These are phyloP conservation scores for Lepidonotus clava DNA, from an alignment of 2,888 invertebrate genomes.

Conservation along the genomic window DNA sequence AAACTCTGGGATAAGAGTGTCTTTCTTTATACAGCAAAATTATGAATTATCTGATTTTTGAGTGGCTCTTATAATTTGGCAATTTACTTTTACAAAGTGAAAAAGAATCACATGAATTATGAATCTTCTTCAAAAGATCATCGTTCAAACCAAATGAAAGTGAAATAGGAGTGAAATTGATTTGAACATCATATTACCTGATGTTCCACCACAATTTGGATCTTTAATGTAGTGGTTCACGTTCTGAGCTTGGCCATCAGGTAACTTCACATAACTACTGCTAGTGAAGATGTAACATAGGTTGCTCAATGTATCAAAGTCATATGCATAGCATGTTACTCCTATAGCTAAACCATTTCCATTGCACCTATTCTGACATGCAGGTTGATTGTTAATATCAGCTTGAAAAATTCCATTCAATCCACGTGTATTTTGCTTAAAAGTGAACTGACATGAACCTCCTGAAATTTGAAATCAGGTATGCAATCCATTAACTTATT, in stretches of 20 bases:
- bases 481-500: no score
- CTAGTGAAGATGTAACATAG: background rate
- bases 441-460: no score
- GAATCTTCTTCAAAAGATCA: no score
- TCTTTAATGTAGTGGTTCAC: background rate
- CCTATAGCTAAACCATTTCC: background rate
- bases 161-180: no score
- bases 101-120: no score
- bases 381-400: background rate
- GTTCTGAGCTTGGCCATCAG: background rate
- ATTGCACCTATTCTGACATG: background rate
- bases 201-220: background rate
- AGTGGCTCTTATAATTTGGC: no score
- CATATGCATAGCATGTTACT: slow-evolving; percentile 1
- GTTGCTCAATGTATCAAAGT: background rate
- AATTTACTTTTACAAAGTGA: no score
- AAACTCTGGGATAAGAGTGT: no score
- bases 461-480: no score
- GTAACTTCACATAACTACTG: background rate
- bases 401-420: background rate
- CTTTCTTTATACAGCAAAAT: no score
- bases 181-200: slow-evolving; percentile 6
- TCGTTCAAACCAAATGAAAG: no score
- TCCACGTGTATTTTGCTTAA: background rate
- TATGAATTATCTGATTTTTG: no score